A percentile compares a stretch with the other conserved stretches of the same genome.
phyloP scores from a whole-genome alignment of 2,113 vertebrate genomes.

The Syrmaticus mikado region DNA sequence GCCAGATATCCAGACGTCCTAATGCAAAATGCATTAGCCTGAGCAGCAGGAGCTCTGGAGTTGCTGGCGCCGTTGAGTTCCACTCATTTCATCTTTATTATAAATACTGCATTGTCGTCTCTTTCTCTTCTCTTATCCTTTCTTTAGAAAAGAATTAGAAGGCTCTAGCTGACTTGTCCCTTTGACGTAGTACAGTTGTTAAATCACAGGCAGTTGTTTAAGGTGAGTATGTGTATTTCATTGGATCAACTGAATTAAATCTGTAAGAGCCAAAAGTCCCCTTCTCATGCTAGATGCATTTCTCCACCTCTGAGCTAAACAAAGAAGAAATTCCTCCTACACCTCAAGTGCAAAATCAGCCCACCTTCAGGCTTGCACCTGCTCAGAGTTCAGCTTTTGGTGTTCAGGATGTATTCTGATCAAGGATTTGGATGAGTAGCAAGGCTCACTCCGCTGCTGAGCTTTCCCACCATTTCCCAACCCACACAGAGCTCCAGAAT shows the following conservation, averaged over 20 bases:
- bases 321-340: constrained; percentile 6
- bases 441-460: background rate
- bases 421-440: background rate
- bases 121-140: constrained; percentile 64
- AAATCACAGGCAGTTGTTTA: constrained; percentile 71
- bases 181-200: constrained; percentile 72
- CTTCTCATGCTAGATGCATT: background rate
- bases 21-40: constrained; percentile 75
- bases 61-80: constrained; percentile 72
- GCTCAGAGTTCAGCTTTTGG: background rate
- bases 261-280: constrained; percentile 36
- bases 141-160: constrained; percentile 70
- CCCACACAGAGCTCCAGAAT: background rate
- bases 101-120: constrained; percentile 70
- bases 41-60: constrained; percentile 69
- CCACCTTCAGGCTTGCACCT: background rate
- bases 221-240: constrained; percentile 61
- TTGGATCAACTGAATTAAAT: constrained; percentile 46
- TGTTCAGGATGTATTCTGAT: background rate
- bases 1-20: constrained; percentile 68
- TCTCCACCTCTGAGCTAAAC: constrained; percentile 4
- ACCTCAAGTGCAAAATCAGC: background rate
- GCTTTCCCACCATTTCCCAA: background rate
- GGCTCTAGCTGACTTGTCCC: constrained; percentile 65
- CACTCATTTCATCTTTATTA: constrained; percentile 75